A percentile compares a stretch with the other conserved stretches of the same genome.
Evolutionary conservation across 2,113 vertebrate genomes (phyloP).

Genomic region (Dermatemys mawii): DNA sequence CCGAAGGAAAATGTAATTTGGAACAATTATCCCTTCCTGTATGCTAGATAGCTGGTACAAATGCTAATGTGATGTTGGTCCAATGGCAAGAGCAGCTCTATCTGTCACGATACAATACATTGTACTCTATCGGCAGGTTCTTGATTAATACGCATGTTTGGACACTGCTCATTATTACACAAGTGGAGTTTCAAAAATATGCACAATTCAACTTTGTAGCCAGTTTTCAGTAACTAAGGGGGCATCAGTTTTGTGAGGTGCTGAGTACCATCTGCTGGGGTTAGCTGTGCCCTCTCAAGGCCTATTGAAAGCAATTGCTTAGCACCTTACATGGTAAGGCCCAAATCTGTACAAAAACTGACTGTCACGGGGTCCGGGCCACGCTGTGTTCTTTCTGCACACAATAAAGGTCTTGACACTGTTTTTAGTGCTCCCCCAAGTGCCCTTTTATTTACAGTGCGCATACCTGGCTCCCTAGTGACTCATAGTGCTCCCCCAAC

Average conservation of each 20-base stretch:
- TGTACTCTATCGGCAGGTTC: neutral
- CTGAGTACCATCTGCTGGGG: neutral
- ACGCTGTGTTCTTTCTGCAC: too few species aligned
- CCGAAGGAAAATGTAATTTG: neutral
- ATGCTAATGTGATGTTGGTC: neutral
- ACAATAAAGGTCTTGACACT: too few species aligned
- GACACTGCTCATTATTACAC: neutral
- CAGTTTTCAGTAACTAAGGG: neutral
- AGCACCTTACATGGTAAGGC: neutral
- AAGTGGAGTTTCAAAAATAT: neutral
- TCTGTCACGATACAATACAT: neutral
- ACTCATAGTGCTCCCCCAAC: too few species aligned
- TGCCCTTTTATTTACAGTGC: too few species aligned
- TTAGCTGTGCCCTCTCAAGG: neutral
- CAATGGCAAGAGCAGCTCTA: neutral
- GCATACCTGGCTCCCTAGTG: too few species aligned
- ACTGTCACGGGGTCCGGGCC: too few species aligned
- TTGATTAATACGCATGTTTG: neutral
- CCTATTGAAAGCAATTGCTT: neutral
- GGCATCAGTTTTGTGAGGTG: neutral
- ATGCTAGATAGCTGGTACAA: neutral
- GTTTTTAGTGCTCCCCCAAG: too few species aligned
- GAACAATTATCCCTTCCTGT: neutral
- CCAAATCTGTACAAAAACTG: neutral
- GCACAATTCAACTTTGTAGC: neutral